phyloP scores from a whole-genome alignment of 2,888 invertebrate species.

The Sphaerophoria rueppellii region DNA sequence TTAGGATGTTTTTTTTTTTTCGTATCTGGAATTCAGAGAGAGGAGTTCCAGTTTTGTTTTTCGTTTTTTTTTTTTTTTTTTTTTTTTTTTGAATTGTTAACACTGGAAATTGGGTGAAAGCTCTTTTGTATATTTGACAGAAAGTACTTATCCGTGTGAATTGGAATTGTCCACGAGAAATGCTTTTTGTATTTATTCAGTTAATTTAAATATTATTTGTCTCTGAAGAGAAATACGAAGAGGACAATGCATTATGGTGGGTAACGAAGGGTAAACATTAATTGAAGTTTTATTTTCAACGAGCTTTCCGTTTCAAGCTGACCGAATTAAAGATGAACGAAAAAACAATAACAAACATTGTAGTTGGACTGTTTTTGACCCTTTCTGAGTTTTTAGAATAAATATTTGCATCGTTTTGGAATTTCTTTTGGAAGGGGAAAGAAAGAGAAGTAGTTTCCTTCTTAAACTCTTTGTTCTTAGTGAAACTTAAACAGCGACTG shows the following conservation, averaged over 20 bases:
- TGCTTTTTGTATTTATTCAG: slow-evolving; percentile 28
- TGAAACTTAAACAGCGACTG: background rate
- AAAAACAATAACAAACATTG: slow-evolving; percentile 29
- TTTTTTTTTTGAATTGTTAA: slow-evolving; percentile 7
- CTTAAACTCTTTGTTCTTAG: background rate
- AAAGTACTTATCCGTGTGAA: slow-evolving; percentile 18
- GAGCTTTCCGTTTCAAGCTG: background rate
- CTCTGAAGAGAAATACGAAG: background rate
- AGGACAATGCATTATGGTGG: background rate
- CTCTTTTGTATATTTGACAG: slow-evolving; percentile 43
- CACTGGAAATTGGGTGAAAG: slow-evolving; percentile 69
- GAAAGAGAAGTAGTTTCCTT: too few species aligned
- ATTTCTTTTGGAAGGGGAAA: too few species aligned
- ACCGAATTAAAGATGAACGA: slow-evolving; percentile 40
- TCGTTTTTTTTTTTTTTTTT: background rate
- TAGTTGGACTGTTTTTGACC: slow-evolving; percentile 25
- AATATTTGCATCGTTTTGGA: background rate
- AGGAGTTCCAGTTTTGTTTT: slow-evolving; percentile 49
- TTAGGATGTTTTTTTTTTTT: slow-evolving; percentile 42
- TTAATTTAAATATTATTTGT: slow-evolving; percentile 36
- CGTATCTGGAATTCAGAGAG: slow-evolving; percentile 36
- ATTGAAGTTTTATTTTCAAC: slow-evolving; percentile 33
- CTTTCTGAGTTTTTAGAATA: slow-evolving; percentile 32
- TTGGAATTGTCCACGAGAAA: slow-evolving; percentile 4
- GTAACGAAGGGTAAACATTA: slow-evolving; percentile 38